Evolutionary conservation across 2,888 invertebrate species (phyloP).

Genomic region (Furcula furcula): DNA sequence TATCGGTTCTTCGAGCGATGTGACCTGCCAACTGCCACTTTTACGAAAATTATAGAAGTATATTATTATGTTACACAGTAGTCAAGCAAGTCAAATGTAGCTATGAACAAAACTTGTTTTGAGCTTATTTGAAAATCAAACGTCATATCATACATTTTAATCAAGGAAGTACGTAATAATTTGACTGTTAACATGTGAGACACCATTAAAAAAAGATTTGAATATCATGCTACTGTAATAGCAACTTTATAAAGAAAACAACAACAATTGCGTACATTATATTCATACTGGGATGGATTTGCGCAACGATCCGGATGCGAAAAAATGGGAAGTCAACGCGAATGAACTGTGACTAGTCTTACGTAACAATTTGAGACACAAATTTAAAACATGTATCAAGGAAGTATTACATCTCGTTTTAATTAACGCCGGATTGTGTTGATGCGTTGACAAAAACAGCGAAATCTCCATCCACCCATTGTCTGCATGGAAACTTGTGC

Average conservation of each 20-base stretch:
- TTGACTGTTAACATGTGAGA: conserved; percentile 16
- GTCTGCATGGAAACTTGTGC: conserved; percentile 67
- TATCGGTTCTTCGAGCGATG: too few relatives aligned
- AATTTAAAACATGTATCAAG: conserved; percentile 39
- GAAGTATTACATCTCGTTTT: conserved; percentile 57
- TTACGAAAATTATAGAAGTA: too few relatives aligned
- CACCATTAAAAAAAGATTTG: conserved; percentile 7
- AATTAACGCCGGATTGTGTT: conserved; percentile 55
- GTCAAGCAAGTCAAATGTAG: not conserved
- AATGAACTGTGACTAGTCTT: conserved; percentile 29
- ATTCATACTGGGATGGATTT: conserved; percentile 16
- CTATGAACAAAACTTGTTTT: not conserved
- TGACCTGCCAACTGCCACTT: too few relatives aligned
- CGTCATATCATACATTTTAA: not conserved
- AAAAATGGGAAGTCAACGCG: conserved; percentile 19
- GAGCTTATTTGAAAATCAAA: not conserved
- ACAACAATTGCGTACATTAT: conserved; percentile 6
- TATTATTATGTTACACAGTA: too few relatives aligned
- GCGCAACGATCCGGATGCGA: conserved; percentile 23
- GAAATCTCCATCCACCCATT: conserved; percentile 73
- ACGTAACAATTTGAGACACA: conserved; percentile 38
- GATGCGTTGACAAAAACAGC: conserved; percentile 73
- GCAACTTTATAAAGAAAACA: conserved; percentile 11
- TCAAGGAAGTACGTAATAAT: conserved; percentile 9
- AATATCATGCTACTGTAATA: conserved; percentile 13